These are phyloP conservation scores for Julus scanicus DNA, from an alignment of 2,888 invertebrate species.

Conservation along the genomic window DNA sequence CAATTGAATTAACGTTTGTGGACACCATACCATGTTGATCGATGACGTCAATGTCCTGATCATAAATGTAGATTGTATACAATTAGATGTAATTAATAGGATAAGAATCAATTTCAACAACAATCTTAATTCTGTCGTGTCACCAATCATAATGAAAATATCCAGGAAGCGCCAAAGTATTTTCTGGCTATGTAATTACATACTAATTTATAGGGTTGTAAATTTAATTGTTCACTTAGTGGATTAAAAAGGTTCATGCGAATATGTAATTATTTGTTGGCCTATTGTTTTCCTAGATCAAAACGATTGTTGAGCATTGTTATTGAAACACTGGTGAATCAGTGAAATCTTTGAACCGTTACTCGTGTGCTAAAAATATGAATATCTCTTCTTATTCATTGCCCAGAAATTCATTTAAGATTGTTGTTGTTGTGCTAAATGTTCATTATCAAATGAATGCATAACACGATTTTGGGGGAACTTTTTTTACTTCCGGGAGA, in stretches of 20 bases:
- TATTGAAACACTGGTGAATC: neutral
- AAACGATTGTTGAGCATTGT: neutral
- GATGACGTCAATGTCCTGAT: neutral
- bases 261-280: neutral
- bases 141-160: neutral
- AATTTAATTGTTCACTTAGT: slow-evolving; percentile 10
- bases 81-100: too few relatives aligned
- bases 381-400: neutral
- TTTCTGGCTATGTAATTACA: neutral
- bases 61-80: neutral
- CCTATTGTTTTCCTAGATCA: slow-evolving; percentile 31
- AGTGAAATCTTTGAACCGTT: too few relatives aligned
- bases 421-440: neutral
- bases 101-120: too few relatives aligned
- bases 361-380: neutral
- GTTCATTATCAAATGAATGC: neutral
- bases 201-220: neutral
- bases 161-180: neutral
- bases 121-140: neutral
- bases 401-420: too few relatives aligned
- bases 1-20: too few relatives aligned
- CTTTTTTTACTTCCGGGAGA: too few relatives aligned
- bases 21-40: neutral
- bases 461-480: neutral
- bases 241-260: neutral